phyloP scores from a whole-genome alignment of 2,797 vertebrate genomes.

The Cyprinodon diabolis region DNA sequence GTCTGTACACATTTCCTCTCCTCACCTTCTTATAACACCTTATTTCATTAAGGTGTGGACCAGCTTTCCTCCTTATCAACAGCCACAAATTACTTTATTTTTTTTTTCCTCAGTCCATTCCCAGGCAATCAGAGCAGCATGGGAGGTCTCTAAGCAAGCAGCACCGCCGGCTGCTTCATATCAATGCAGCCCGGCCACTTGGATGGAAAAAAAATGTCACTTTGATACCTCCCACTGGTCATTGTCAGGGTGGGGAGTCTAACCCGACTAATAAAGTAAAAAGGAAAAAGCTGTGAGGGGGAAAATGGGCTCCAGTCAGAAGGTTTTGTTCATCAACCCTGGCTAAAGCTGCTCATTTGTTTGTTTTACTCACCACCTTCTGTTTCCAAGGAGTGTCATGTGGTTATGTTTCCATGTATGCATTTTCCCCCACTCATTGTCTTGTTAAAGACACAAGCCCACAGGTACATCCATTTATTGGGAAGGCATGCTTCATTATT shows the following conservation, averaged over 20 bases:
- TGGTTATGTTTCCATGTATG: conserved; percentile 42
- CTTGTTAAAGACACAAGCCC: conserved; percentile 35
- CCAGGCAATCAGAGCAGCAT: conserved; percentile 57
- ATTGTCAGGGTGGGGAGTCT: conserved; percentile 59
- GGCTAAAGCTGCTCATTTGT: conserved; percentile 29
- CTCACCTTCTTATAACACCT: conserved; percentile 44
- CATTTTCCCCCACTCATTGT: not conserved
- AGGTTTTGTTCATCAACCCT: conserved; percentile 12
- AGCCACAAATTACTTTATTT: conserved; percentile 42
- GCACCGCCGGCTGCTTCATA: conserved; percentile 59
- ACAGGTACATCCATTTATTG: conserved; percentile 40
- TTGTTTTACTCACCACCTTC: conserved; percentile 24
- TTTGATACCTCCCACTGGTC: conserved; percentile 73
- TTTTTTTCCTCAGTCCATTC: conserved; percentile 48
- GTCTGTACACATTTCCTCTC: conserved; percentile 36
- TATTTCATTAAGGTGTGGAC: conserved; percentile 61
- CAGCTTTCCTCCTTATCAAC: conserved; percentile 39
- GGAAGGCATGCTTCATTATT: not conserved
- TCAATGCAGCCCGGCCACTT: conserved; percentile 60
- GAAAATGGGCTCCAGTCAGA: conserved; percentile 45
- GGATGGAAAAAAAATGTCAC: conserved; percentile 66
- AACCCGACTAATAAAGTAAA: conserved; percentile 66
- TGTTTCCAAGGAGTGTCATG: conserved; percentile 28
- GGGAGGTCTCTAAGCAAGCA: conserved; percentile 59
- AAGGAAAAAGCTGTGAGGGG: conserved; percentile 44